These are phyloP conservation scores for Melanaphis sacchari DNA, from an alignment of 1,140 invertebrate genomes.

Conservation along the genomic window DNA sequence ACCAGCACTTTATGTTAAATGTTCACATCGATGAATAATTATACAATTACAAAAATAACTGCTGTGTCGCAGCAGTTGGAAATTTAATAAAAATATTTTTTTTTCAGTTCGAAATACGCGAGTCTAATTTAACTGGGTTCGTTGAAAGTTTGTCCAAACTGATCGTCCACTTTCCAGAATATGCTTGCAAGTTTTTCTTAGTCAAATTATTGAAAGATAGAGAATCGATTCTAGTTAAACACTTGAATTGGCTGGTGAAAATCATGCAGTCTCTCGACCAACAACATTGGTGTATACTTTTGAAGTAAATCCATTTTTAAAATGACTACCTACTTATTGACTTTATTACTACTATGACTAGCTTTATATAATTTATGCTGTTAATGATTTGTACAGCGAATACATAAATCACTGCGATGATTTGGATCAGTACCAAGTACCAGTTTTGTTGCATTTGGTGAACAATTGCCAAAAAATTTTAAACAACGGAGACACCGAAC, in stretches of 20 bases:
- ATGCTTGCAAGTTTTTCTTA: conserved; percentile 34
- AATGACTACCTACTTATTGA: neutral
- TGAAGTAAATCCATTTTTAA: neutral
- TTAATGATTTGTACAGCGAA: conserved; percentile 5
- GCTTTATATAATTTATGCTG: neutral
- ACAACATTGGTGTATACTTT: conserved; percentile 22
- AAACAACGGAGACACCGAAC: neutral
- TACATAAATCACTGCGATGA: neutral
- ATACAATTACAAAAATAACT: neutral
- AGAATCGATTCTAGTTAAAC: conserved; percentile 35
- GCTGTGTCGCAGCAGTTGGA: neutral
- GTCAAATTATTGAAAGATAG: neutral
- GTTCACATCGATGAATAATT: neutral
- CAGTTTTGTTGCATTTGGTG: conserved; percentile 28
- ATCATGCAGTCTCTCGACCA: conserved; percentile 15
- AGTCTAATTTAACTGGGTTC: conserved; percentile 22
- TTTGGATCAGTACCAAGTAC: conserved; percentile 17
- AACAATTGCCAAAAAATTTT: neutral
- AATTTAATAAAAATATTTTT: neutral
- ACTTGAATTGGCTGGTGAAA: conserved; percentile 21
- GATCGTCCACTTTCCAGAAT: conserved; percentile 25
- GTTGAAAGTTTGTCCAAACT: conserved; percentile 32
- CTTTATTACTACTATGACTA: neutral
- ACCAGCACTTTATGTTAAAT: neutral
- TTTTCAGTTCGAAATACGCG: conserved; percentile 32